Conservation (phyloP, 2,113 vertebrate genomes). For the Corythornis vintsioides region DNA sequence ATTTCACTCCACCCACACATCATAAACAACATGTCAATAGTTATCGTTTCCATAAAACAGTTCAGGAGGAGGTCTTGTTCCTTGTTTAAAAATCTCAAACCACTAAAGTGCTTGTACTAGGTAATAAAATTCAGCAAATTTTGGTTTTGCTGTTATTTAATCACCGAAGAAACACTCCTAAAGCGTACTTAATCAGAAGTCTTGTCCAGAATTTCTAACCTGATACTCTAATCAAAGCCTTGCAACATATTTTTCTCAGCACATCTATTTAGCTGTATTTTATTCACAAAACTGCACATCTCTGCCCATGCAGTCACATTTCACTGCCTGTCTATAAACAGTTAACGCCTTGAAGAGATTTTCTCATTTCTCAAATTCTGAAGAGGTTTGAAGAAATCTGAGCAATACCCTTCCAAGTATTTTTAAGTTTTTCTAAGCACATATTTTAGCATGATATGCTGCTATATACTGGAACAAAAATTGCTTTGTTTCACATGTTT, state of each 20-base stretch:
- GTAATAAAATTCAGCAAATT: no score
- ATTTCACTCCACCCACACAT: neutral
- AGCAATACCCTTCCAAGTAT: neutral
- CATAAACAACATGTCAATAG: neutral
- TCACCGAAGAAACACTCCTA: neutral
- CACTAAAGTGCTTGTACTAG: neutral
- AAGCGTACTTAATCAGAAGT: neutral
- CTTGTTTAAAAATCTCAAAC: neutral
- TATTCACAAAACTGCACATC: neutral
- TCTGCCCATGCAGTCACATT: neutral
- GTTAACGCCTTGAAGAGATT: neutral
- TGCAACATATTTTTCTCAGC: neutral
- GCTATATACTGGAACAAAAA: neutral
- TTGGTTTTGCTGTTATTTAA: slow-evolving; percentile 11
- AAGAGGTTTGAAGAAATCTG: slow-evolving; percentile 11
- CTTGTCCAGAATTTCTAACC: neutral
- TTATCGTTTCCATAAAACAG: neutral
- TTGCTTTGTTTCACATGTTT: neutral
- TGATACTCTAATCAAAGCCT: neutral
- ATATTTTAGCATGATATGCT: neutral
- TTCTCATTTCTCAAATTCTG: neutral
- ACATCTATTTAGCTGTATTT: neutral
- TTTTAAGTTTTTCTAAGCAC: neutral
- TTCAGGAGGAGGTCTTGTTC: neutral
- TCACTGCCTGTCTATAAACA: neutral